Conservation (phyloP, 2,113 vertebrate species). For the Phyllostomus hastatus region DNA sequence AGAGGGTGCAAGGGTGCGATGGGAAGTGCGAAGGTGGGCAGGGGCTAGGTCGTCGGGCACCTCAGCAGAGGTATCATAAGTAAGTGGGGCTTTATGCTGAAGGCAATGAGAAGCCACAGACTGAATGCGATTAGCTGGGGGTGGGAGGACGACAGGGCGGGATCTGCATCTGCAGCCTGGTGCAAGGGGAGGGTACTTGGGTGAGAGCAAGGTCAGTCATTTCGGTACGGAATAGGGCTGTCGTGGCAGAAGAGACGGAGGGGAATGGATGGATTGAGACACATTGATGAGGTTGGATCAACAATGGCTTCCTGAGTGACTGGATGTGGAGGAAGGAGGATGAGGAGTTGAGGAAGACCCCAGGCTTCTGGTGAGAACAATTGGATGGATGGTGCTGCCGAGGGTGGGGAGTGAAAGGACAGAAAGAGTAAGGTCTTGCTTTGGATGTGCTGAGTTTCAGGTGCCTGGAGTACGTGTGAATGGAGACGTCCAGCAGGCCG, state of each 20-base stretch:
- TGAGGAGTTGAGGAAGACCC: not conserved
- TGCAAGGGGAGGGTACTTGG: not conserved
- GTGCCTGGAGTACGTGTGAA: not conserved
- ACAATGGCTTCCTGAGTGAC: not conserved
- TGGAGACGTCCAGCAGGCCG: not conserved
- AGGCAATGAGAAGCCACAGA: not conserved
- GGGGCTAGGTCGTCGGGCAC: not conserved
- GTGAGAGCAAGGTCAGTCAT: not conserved
- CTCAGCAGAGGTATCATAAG: not conserved
- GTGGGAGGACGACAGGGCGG: not conserved
- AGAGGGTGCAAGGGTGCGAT: not conserved
- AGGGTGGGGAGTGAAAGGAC: not conserved
- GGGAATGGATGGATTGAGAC: not conserved
- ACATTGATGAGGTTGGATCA: not conserved
- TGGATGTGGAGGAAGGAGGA: not conserved
- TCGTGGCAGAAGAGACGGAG: not conserved
- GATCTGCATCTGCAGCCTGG: not conserved
- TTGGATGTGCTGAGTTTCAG: not conserved
- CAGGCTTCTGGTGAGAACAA: not conserved
- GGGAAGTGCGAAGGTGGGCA: not conserved
- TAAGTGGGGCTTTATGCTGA: not conserved
- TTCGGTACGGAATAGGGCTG: not conserved
- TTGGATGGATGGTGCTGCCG: not conserved
- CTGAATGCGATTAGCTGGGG: too few species aligned
- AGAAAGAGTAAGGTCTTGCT: not conserved